Evolutionary conservation across 2,797 vertebrate species (phyloP), one percentile per base, ranked within the genome.

Genomic region (Anolis apletophallus): DNA sequence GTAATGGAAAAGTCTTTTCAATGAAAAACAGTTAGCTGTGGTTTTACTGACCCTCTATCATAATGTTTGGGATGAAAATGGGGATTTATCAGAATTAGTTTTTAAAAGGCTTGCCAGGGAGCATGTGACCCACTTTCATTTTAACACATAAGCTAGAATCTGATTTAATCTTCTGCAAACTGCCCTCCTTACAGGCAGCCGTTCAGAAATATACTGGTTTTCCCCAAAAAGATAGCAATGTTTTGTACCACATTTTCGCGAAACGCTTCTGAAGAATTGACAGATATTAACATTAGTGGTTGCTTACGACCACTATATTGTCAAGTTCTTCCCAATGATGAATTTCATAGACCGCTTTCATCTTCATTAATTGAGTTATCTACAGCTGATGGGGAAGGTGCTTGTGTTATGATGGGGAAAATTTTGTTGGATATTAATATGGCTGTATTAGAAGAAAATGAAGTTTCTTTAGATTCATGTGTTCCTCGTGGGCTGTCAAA

Each of bases 161-260:
- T 82, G 16, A 0, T 91, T 85, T 90, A 59, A 75, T 86, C 1
- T 82, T 76, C 46, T 1, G 36, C 80, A 92, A 71, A 80, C 83
- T 88, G 21, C 61, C 40, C 78, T 78, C 19, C 9, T 75, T 52
- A 67, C 84, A 74, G 73, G 5, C 34, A 84, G 55, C 16, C 83
- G 16, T 88, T 71, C 87, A 74, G 46, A 81, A 87, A 87, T 75
- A 86, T 11, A 81, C 57, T 29, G 5, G 40, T 61, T 36, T 80
- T 86, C 84, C 1, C 0, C 64, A 83, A 29, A n/a, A 85, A 84
- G 16, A 74, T 83, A 14, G 81, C 11, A 57, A 98, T 98, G 97
- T 97, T 98, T 96, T 98, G 97, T 94, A 97, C 97, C 80, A 97
- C 97, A 0, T 98, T 98, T 95, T 95, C 96, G 80, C 97, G 97